Evolutionary conservation across 1,140 invertebrate genomes (phyloP).

Genomic region (Lamellibrachia luymesi): DNA sequence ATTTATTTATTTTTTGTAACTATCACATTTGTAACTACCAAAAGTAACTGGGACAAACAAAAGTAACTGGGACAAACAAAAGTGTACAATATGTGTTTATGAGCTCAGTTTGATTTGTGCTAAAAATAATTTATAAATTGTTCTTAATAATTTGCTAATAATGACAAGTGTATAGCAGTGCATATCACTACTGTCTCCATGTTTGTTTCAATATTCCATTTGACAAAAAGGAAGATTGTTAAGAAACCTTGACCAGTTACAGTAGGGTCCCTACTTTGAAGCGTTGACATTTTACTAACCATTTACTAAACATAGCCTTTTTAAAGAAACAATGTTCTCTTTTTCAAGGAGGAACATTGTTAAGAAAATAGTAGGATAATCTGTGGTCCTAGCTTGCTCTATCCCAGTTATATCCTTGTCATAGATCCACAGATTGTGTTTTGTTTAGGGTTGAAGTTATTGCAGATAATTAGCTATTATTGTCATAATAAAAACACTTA

Average conservation of each 20-base stretch:
- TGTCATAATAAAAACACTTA: neutral
- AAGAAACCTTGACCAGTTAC: neutral
- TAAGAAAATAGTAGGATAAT: neutral
- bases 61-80: neutral
- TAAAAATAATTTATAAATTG: neutral
- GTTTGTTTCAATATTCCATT: neutral
- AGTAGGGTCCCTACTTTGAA: neutral
- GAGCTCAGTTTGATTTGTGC: neutral
- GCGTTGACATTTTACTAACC: neutral
- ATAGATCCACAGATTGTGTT: too few species aligned
- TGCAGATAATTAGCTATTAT: too few species aligned
- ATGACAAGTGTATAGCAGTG: neutral
- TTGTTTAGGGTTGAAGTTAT: too few species aligned
- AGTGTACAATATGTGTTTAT: neutral
- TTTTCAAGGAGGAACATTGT: neutral
- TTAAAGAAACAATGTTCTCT: neutral
- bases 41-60: neutral
- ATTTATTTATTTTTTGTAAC: too few species aligned
- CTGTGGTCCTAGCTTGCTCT: neutral
- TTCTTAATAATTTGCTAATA: neutral
- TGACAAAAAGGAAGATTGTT: neutral
- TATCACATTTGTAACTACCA: too few species aligned
- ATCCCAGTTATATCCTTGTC: neutral
- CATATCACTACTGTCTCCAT: neutral
- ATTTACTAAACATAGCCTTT: neutral